Conservation (phyloP, 2,797 vertebrate genomes). For the Silurus lanzhouensis region DNA sequence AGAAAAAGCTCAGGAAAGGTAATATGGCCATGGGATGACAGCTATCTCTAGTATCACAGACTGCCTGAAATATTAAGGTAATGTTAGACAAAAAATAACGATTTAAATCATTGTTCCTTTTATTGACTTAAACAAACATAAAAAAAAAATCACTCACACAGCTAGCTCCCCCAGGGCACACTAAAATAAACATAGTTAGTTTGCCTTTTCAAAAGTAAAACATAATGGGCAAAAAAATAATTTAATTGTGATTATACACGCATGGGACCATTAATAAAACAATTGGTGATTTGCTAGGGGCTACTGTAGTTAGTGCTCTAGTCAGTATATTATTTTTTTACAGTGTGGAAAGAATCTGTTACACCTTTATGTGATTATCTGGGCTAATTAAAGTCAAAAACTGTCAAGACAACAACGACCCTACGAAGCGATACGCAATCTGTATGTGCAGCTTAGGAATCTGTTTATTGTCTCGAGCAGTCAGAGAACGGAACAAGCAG, state of each 20-base stretch:
- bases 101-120: background rate
- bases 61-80: background rate
- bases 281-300: background rate
- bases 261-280: background rate
- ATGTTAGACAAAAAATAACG: background rate
- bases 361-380: conserved; percentile 13
- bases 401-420: background rate
- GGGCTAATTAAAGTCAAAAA: conserved; percentile 20
- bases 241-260: background rate
- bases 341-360: background rate
- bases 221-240: background rate
- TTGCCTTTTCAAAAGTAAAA: background rate
- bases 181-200: background rate
- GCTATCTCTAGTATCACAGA: conserved; percentile 2
- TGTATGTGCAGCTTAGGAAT: conserved; percentile 5
- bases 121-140: background rate
- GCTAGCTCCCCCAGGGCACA: background rate
- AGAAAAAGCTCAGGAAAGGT: background rate
- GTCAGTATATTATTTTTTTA: conserved; percentile 2
- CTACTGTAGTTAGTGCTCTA: background rate
- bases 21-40: background rate
- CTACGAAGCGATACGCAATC: background rate
- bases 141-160: background rate
- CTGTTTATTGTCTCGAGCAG: background rate
- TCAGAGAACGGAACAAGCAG: conserved; percentile 8